These are phyloP conservation scores for Lepidonotus clava DNA, from an alignment of 2,888 invertebrate genomes.

Conservation along the genomic window DNA sequence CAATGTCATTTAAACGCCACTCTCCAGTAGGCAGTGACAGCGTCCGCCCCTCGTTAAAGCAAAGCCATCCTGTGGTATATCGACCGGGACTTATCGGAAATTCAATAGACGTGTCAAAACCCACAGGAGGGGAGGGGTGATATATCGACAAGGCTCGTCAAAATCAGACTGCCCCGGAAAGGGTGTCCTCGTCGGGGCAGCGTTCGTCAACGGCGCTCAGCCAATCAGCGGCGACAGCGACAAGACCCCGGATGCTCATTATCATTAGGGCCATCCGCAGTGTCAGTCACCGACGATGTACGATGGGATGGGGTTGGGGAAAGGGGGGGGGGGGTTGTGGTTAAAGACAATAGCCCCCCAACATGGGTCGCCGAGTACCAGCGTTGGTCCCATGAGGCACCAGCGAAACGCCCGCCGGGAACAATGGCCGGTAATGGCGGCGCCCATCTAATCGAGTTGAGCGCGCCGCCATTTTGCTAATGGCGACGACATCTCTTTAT, in stretches of 20 bases:
- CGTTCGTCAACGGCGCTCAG: neutral
- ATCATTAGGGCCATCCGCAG: conserved; percentile 20
- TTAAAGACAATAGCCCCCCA: conserved; percentile 4
- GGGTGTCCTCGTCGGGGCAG: neutral
- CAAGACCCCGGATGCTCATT: neutral
- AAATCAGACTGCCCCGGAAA: neutral
- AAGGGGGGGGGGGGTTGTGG: neutral
- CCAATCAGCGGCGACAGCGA: neutral
- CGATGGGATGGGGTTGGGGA: neutral
- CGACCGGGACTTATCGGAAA: neutral
- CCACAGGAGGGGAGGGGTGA: neutral
- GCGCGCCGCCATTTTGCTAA: conserved; percentile 21
- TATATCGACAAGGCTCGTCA: neutral
- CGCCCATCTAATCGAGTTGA: conserved; percentile 25
- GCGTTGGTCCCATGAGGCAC: neutral
- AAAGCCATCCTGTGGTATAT: neutral
- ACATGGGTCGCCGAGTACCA: neutral
- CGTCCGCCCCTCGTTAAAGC: neutral
- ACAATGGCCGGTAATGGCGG: neutral
- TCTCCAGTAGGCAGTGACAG: too few species aligned
- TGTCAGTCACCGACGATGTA: neutral
- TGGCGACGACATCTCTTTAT: conserved; percentile 31
- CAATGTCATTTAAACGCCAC: too few species aligned
- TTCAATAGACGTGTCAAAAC: conserved; percentile 3
- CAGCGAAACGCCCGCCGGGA: neutral